A percentile compares a stretch with the other conserved stretches of the same genome.
Evolutionary conservation across 2,113 vertebrate species (phyloP).

Genomic region (Aleadryas rufinucha): DNA sequence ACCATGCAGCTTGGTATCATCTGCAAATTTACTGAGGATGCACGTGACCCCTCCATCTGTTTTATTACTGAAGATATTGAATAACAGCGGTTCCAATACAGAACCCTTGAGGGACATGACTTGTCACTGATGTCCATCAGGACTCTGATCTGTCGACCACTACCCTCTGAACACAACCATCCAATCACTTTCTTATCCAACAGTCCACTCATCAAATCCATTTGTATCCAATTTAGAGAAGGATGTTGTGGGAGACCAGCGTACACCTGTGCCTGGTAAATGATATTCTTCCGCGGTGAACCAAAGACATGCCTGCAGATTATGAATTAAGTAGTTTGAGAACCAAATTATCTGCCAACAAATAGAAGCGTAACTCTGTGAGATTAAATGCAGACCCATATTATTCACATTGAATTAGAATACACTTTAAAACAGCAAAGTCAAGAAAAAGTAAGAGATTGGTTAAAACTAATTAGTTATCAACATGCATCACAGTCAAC

Average conservation of each 20-base stretch:
- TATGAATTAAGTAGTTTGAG: not conserved
- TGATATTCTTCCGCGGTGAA: not conserved
- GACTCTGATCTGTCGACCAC: not conserved
- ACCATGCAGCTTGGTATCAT: not conserved
- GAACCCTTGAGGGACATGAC: not conserved
- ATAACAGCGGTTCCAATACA: accelerated
- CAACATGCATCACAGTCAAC: not conserved
- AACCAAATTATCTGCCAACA: not conserved
- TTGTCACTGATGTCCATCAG: not conserved
- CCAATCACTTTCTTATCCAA: not conserved
- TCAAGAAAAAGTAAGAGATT: not conserved
- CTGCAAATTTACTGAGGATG: not conserved
- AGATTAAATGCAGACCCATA: not conserved
- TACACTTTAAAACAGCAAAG: not conserved
- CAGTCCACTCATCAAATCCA: not conserved
- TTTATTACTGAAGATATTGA: not conserved
- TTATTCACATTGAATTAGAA: not conserved
- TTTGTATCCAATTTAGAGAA: not conserved
- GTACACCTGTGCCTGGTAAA: not conserved
- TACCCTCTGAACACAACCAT: not conserved
- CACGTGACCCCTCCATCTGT: accelerated
- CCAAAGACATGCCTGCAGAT: not conserved
- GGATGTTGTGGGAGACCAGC: not conserved
- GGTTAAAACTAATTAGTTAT: not conserved
- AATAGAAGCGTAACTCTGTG: not conserved